Evolutionary conservation across 2,113 vertebrate genomes (phyloP), one percentile per base, ranked within the genome.

Genomic region (Ifrita kowaldi): DNA sequence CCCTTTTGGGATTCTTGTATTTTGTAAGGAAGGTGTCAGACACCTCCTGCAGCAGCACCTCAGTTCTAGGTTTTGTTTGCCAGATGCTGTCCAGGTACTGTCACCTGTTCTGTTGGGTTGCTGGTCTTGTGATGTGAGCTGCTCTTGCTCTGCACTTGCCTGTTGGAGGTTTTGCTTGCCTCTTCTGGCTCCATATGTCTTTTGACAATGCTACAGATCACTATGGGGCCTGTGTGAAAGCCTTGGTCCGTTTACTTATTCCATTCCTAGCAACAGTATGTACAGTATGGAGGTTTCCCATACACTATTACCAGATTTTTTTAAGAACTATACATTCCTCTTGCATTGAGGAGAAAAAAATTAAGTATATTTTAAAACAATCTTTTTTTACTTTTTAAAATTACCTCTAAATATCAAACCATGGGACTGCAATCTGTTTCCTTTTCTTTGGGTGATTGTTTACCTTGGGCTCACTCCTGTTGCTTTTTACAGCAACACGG

Each of bases 31-130:
- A 50, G 8, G 13, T 73, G 41, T 42, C 37, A 52, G 39, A 37
- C 22, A 32, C 18, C 57, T 63, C 22, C 53, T 60, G 26, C 27
- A 39, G 53, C 0, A 1, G 3, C 11, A 16, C 7, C 46, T 84
- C 60, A 24, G 2, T 28, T 59, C 46, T 3, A 55, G 15, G 28
- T 16, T 57, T 32, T 39, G 22, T 7, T 57, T 88, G 30, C 32
- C 28, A n/a, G 20, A 33, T 53, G 16, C 12, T 44, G 16, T 9
- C 13, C 11, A 0, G 1, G 6, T n/a, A 16, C 20, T 68, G 15
- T 52, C 28, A 21, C 5, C 15, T 46, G 9, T 24, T 78, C 13
- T 85, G 4, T 22, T 46, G 57, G 35, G 26, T 28, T 57, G 37
- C 28, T 62, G 28, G 44, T 75, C 42, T 47, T 67, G n/a, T 68